Evolutionary conservation across 2,113 vertebrate species (phyloP).

Genomic region (Oncorhynchus gorbuscha): DNA sequence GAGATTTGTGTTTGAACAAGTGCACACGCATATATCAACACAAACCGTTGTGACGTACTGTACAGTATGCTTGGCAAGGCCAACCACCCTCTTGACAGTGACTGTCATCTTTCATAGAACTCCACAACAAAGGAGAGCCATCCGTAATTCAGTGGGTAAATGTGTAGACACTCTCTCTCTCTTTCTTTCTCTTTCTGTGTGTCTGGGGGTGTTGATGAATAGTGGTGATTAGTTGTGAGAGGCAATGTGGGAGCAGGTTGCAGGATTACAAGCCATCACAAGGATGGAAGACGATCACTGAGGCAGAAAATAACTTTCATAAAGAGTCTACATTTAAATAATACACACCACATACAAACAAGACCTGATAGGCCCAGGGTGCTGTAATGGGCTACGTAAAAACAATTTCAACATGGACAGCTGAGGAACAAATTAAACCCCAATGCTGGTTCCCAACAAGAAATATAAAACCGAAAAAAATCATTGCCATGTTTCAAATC

Average conservation of each 20-base stretch:
- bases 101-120: no score
- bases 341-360: not conserved
- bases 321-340: slow-evolving; percentile 17
- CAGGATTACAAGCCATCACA: not conserved
- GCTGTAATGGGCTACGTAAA: not conserved
- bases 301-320: slow-evolving; percentile 47
- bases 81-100: no score
- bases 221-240: not conserved
- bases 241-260: slow-evolving; percentile 24
- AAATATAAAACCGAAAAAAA: not conserved
- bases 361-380: not conserved
- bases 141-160: no score
- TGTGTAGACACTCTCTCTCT: no score
- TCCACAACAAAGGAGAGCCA: no score
- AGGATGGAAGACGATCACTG: slow-evolving; percentile 28
- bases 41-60: no score
- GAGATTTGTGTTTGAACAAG: no score
- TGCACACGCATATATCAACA: no score
- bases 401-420: not conserved
- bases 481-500: not conserved
- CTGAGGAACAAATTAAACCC: not conserved
- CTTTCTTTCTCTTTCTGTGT: no score
- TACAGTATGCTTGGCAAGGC: no score
- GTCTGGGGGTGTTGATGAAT: no score
- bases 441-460: not conserved